These are phyloP conservation scores for Trisateles emortualis DNA, from an alignment of 2,888 invertebrate genomes.

Conservation along the genomic window DNA sequence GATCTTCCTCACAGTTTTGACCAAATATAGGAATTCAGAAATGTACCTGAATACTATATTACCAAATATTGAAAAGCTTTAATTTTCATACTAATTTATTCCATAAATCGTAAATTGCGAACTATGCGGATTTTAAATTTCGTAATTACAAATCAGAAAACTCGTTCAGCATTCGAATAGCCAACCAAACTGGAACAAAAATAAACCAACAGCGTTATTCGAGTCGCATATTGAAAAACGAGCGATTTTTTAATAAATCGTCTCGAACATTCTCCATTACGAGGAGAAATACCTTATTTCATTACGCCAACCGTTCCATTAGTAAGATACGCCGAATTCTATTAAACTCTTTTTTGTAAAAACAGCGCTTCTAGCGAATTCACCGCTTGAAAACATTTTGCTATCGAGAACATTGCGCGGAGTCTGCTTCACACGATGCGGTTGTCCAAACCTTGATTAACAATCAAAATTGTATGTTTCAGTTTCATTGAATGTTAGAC, in stretches of 20 bases:
- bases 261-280: slow-evolving; percentile 69
- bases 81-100: not conserved
- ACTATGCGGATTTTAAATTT: not conserved
- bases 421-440: slow-evolving; percentile 9
- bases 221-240: slow-evolving; percentile 76
- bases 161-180: slow-evolving; percentile 7
- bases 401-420: slow-evolving; percentile 27
- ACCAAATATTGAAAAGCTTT: too few species aligned
- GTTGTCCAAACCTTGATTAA: not conserved
- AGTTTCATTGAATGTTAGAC: slow-evolving; percentile 14
- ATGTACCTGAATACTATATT: not conserved
- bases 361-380: slow-evolving; percentile 63
- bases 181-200: slow-evolving; percentile 36
- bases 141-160: slow-evolving; percentile 10
- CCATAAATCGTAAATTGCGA: not conserved
- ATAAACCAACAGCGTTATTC: slow-evolving; percentile 41
- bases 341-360: slow-evolving; percentile 75
- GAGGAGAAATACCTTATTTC: slow-evolving; percentile 80
- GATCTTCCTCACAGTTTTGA: not conserved
- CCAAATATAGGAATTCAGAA: not conserved
- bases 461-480: not conserved
- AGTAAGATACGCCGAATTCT: slow-evolving; percentile 83
- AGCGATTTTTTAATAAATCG: slow-evolving; percentile 77
- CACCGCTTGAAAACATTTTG: slow-evolving; percentile 42
- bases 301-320: slow-evolving; percentile 81